Conservation (phyloP, 2,797 vertebrate species). For the Synanceia verrucosa region DNA sequence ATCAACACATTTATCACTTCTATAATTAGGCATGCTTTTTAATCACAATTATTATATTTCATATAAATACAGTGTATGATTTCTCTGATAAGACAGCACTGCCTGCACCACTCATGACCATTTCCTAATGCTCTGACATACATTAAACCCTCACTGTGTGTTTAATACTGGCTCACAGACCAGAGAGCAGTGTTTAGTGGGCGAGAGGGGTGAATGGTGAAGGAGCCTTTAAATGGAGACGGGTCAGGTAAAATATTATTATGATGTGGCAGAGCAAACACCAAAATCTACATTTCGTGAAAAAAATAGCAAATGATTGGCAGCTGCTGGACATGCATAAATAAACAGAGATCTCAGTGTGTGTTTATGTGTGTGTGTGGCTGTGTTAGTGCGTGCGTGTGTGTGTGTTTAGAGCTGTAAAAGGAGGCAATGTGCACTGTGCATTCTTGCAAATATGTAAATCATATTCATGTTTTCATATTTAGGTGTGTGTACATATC, state of each 20-base stretch:
- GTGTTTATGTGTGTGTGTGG: slow-evolving; percentile 38
- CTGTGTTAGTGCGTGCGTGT: slow-evolving; percentile 13
- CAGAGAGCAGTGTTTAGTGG: slow-evolving; percentile 6
- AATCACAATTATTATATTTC: slow-evolving; percentile 11
- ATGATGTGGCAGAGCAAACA: slow-evolving; percentile 54
- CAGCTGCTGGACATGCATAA: slow-evolving; percentile 65
- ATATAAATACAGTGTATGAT: slow-evolving; percentile 10
- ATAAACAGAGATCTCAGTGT: slow-evolving; percentile 62
- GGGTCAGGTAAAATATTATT: slow-evolving; percentile 62
- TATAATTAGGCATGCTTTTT: slow-evolving; percentile 2
- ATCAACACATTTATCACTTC: not conserved
- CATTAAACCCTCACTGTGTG: slow-evolving; percentile 13
- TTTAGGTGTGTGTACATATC: slow-evolving; percentile 1
- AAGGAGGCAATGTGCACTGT: slow-evolving; percentile 33
- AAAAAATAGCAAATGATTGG: slow-evolving; percentile 60
- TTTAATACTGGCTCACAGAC: slow-evolving; percentile 16
- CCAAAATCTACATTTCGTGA: slow-evolving; percentile 32
- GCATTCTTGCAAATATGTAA: slow-evolving; percentile 15
- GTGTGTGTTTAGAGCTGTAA: slow-evolving; percentile 1
- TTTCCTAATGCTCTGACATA: slow-evolving; percentile 17
- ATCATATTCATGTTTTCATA: slow-evolving; percentile 39
- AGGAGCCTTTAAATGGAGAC: slow-evolving; percentile 30
- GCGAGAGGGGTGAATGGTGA: slow-evolving; percentile 19
- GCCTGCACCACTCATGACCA: slow-evolving; percentile 11
- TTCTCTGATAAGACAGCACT: slow-evolving; percentile 12